Evolutionary conservation across 2,797 vertebrate genomes (phyloP).

Genomic region (Chelonia mydas): DNA sequence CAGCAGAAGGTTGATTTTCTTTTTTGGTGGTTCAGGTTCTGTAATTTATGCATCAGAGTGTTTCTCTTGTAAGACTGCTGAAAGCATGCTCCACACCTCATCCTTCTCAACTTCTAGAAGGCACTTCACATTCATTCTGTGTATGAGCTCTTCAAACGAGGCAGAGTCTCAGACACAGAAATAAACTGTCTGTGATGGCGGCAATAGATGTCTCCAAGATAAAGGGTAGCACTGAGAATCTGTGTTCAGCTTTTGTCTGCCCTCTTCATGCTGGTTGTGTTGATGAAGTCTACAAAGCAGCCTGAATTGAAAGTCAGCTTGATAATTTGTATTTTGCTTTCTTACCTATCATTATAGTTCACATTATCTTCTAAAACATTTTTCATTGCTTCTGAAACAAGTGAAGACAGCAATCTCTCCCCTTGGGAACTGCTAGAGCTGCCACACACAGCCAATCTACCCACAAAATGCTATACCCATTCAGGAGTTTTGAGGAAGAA

Average conservation of each 20-base stretch:
- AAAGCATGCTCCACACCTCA: too few species aligned
- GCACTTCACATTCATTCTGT: not conserved
- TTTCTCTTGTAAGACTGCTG: too few species aligned
- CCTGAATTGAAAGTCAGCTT: slow-evolving; percentile 29
- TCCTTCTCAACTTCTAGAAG: too few species aligned
- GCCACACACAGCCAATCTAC: slow-evolving; percentile 17
- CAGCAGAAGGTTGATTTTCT: too few species aligned
- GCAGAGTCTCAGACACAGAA: slow-evolving; percentile 34
- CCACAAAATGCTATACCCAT: not conserved
- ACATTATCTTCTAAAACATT: slow-evolving; percentile 57
- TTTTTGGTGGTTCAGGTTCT: too few species aligned
- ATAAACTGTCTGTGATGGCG: slow-evolving; percentile 48
- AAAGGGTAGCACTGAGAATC: slow-evolving; percentile 31
- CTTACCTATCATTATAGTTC: slow-evolving; percentile 50
- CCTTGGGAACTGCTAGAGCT: slow-evolving; percentile 8
- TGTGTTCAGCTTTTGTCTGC: slow-evolving; percentile 46
- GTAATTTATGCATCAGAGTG: too few species aligned
- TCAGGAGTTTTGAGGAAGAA: slow-evolving; percentile 23
- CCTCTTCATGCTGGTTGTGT: not conserved
- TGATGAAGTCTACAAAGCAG: slow-evolving; percentile 49
- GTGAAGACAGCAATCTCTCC: slow-evolving; percentile 33
- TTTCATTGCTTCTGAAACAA: slow-evolving; percentile 59
- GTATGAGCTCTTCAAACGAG: slow-evolving; percentile 29
- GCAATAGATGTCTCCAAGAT: slow-evolving; percentile 50
- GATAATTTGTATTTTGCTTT: slow-evolving; percentile 55